A percentile compares a stretch with the other conserved stretches of the same genome.
phyloP scores from a whole-genome alignment of 2,113 vertebrate species.

The Macroglossus sobrinus region DNA sequence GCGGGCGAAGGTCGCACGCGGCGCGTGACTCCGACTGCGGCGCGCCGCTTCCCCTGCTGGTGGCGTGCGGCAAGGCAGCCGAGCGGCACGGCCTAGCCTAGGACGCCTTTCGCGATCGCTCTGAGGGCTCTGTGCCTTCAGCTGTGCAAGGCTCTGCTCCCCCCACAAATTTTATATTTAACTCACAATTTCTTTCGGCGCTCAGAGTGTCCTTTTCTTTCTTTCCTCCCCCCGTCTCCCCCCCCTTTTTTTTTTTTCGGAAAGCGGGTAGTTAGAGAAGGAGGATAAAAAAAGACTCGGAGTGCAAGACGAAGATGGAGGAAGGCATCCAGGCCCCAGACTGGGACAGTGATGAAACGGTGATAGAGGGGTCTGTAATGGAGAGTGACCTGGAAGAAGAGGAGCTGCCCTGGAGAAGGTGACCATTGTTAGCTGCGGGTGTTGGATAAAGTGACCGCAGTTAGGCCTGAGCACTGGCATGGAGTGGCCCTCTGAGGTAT shows the following conservation, averaged over 20 bases:
- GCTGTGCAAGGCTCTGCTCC: accelerated
- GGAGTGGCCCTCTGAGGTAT: background rate
- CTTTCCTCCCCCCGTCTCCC: no score
- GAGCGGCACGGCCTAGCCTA: accelerated
- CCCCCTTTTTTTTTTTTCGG: background rate
- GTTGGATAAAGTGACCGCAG: background rate
- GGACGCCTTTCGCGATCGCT: accelerated
- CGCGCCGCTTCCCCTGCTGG: background rate
- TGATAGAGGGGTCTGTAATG: constrained; percentile 69
- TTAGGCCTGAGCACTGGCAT: background rate
- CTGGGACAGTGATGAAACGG: constrained; percentile 75
- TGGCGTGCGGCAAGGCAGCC: accelerated
- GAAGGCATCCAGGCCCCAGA: accelerated
- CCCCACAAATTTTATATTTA: background rate
- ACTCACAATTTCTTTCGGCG: background rate
- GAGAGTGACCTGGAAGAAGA: constrained; percentile 79
- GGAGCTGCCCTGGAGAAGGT: constrained; percentile 63
- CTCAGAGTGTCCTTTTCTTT: background rate
- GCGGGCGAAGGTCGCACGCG: accelerated
- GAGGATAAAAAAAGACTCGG: background rate
- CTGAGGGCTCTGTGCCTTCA: accelerated
- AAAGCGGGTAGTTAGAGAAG: background rate
- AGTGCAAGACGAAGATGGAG: background rate
- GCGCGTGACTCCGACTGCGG: no score
- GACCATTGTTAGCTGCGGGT: background rate